phyloP scores from a whole-genome alignment of 2,797 vertebrate genomes.

The Nannoperca australis region DNA sequence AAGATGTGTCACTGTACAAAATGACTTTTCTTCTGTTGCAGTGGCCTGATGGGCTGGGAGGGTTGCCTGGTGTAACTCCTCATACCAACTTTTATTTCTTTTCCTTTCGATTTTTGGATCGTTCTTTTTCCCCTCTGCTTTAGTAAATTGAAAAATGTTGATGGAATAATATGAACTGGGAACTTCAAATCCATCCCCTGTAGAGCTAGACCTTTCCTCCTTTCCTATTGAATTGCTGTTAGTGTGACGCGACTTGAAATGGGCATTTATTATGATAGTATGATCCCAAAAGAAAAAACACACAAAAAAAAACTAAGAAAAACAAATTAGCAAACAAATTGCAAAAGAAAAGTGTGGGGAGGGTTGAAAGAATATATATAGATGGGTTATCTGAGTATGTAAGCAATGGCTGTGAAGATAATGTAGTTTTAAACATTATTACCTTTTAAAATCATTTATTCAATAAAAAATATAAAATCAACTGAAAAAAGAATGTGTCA shows the following conservation, averaged over 20 bases:
- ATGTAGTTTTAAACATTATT: conserved; percentile 99
- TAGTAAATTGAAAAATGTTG: conserved; percentile 90
- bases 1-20: conserved; percentile 91
- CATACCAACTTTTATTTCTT: conserved; percentile 82
- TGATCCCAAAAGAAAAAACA: conserved; percentile 83
- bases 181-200: conserved; percentile 83
- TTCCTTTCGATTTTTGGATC: conserved; percentile 71
- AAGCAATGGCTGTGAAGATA: conserved; percentile 98
- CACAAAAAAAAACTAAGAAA: conserved; percentile 68
- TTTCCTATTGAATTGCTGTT: conserved; percentile 96
- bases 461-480: conserved; percentile 95
- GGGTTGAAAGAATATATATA: conserved; percentile 78
- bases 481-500: conserved; percentile 73
- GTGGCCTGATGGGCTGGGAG: conserved; percentile 86
- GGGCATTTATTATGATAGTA: conserved; percentile 94
- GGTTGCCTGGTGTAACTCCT: conserved; percentile 95
- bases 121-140: conserved; percentile 83
- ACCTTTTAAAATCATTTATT: conserved; percentile 99
- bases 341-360: conserved; percentile 70
- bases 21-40: conserved; percentile 86
- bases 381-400: conserved; percentile 95
- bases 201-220: conserved; percentile 91
- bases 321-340: conserved; percentile 65
- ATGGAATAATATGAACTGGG: conserved; percentile 81
- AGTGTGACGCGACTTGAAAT: conserved; percentile 96